Base-by-base conservation (phyloP, 2,797 vertebrate genomes). In the Pseudopleuronectes americanus region DNA sequence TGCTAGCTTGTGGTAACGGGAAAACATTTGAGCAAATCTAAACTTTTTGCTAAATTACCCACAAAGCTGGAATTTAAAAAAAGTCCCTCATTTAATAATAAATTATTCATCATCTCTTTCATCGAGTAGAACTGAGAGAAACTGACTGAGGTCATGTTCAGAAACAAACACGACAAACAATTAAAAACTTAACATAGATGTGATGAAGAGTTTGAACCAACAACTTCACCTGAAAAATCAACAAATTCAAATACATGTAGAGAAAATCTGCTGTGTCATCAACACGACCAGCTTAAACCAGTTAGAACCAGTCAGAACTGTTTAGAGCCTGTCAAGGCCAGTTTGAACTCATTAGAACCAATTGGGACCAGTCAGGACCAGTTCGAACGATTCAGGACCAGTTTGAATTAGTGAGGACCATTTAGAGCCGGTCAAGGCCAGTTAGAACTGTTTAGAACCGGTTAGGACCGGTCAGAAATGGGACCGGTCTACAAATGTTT, bases 401-500 rank as follows among this genome's bases (percentile, higher is more conserved):
- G 47, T 55, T 31, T 14, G 47, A 48, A 74, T 55, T 14, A 21
- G 67, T 43, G 10, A 19, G 51, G 26, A 48, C 28, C 2, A 31
- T 6, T 14, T 38, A 8, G 38, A 54, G 31, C 51, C 12, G 21
- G 38, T 38, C 22, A 43, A 19, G 53, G 59, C 36, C 57, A 13
- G 22, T 41, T 26, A 6, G 31, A 6, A 54, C 36, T 6, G 8
- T 41, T 52, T 2, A 14, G 36, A 60, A 64, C 58, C n/a, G 5
- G 47, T 26, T 3, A 16, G 4, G 19, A 55, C 55, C 54, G 21
- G 65, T 64, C 56, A 36, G 43, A 61, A 66, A 57, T 31, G 33
- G 52, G 38, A 74, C 58, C 13, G 16, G 52, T 26, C 7, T 58
- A 16, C 31, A 43, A 38, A 58, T 61, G 8, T 36, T 55, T 70